A percentile compares a stretch with the other conserved stretches of the same genome.
These are phyloP conservation scores for Aphidius ervi DNA, from an alignment of 1,140 invertebrate genomes.

Conservation along the genomic window DNA sequence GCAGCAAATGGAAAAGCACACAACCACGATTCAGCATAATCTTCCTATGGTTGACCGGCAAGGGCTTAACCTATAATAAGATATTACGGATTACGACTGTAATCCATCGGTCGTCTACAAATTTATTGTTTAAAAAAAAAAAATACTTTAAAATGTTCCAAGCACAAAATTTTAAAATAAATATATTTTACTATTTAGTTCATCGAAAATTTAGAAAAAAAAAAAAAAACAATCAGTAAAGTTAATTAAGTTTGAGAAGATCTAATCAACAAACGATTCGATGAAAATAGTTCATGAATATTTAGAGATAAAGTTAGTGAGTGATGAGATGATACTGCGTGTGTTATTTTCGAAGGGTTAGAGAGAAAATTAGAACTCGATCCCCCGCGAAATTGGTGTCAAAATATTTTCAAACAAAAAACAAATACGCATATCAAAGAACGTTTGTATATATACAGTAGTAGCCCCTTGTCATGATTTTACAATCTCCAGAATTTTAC, in stretches of 20 bases:
- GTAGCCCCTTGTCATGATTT: too few species aligned
- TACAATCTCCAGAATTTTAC: too few species aligned
- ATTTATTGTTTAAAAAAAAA: not conserved
- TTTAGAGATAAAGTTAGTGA: too few species aligned
- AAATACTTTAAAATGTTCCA: not conserved
- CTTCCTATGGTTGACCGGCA: conserved; percentile 32
- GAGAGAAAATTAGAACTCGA: not conserved
- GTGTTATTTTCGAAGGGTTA: too few species aligned
- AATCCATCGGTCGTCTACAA: conserved; percentile 27
- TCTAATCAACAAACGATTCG: not conserved
- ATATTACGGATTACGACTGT: conserved; percentile 43
- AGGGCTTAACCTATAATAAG: conserved; percentile 40
- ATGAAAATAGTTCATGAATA: not conserved
- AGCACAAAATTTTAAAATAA: too few species aligned
- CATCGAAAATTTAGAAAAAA: too few species aligned
- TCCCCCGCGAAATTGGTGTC: conserved; percentile 29
- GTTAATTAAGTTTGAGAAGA: too few species aligned
- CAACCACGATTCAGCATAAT: conserved; percentile 31
- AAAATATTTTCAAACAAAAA: conserved; percentile 35
- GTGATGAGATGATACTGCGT: too few species aligned
- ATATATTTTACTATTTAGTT: too few species aligned
- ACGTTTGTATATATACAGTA: not conserved
- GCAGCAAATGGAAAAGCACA: not conserved
- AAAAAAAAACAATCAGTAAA: too few species aligned
- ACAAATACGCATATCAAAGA: not conserved